These are phyloP conservation scores for Daphoenositta chrysoptera DNA, from an alignment of 2,113 vertebrate genomes.

Conservation along the genomic window DNA sequence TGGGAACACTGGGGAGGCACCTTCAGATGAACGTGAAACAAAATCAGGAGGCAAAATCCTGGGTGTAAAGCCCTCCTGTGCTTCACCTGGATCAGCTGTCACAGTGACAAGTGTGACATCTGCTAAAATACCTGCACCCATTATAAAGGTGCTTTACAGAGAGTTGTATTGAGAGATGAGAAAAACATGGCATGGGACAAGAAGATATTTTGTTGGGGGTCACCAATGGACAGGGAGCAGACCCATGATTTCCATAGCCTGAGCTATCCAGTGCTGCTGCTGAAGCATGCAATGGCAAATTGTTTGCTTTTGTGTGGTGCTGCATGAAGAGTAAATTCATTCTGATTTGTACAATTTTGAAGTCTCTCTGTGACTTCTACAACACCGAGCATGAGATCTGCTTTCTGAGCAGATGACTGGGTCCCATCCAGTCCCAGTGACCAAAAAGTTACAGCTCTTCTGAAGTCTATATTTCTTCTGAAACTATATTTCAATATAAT, in stretches of 20 bases:
- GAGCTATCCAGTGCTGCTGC: neutral
- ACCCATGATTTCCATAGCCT: neutral
- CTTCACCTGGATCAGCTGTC: neutral
- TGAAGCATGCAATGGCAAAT: neutral
- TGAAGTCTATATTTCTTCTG: neutral
- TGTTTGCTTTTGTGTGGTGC: neutral
- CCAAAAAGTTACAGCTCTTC: neutral
- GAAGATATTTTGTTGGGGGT: neutral
- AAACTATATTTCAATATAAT: neutral
- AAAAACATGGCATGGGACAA: neutral
- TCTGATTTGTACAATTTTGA: neutral
- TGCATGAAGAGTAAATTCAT: neutral
- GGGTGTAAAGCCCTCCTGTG: neutral
- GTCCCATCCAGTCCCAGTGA: neutral
- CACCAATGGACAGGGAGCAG: neutral
- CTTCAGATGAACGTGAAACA: neutral
- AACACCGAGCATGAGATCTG: neutral
- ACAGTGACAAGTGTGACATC: no score
- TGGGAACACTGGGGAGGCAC: neutral
- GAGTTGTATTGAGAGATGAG: neutral
- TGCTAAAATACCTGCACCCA: neutral
- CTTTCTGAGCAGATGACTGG: neutral
- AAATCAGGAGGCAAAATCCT: neutral
- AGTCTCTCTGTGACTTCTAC: neutral
- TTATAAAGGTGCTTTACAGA: neutral